Base-by-base conservation (phyloP, 2,797 vertebrate genomes). In the Loris lydekkerianus region DNA sequence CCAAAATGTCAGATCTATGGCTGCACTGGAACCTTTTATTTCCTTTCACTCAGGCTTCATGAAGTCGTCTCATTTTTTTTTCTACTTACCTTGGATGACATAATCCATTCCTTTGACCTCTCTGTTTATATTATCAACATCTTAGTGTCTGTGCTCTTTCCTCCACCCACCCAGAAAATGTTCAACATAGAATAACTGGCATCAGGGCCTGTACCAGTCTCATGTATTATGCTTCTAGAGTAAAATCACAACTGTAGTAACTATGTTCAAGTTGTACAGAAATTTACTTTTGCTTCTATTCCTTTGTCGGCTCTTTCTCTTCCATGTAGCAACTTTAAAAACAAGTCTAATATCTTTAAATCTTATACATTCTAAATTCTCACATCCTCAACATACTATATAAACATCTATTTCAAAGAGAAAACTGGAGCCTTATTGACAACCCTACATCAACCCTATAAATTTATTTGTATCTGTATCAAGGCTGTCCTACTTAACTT, bases 261-360 rank as follows among this genome's bases (percentile, higher is more conserved):
- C 72, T 69, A 5, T 67, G 80, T 49, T 88, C 77, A 78, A 70
- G 80, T 61, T 91, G 65, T 75, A 10, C 10, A 40, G 82, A 21
- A 34, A 73, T 91, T 88, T 37, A 67, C 21, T 56, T 73, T 75
- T 80, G 40, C 67, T 88, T 75, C 69, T 61, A 80, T 75, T 78
- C 83, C 18, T 73, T 61, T 69, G 27, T 93, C 61, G 75, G 40
- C 6, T 78, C 63, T 85, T 89, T 46, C 25, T 11, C 15, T 69
- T 91, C 65, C 75, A 23, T 46, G 6, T 43, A 88, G 29, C 34
- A 95, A 31, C 25, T 78, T 75, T 43, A 85, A 91, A 92, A 95
- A 80, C 14, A 40, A 58, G 20, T 70, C 13, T 23, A 34, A 46
- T 69, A 27, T 60, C 29, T 49, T 75, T 75, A n/a, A 80, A 85